These are phyloP conservation scores for Megaceryle maxima DNA, from an alignment of 2,113 vertebrate species.

Conservation along the genomic window DNA sequence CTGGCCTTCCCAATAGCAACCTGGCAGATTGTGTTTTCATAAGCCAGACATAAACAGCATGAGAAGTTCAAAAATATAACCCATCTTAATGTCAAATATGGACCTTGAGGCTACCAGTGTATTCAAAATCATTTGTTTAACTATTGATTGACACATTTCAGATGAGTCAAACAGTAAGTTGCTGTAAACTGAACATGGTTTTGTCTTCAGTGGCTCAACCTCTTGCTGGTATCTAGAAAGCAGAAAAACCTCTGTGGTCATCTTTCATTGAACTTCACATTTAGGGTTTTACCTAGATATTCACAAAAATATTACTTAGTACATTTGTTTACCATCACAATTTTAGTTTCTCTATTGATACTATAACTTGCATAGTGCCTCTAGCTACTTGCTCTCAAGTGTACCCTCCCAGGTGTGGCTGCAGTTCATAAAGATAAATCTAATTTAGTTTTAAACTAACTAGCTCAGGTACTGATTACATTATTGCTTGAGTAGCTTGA, in stretches of 20 bases:
- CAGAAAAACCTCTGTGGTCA: background rate
- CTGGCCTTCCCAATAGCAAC: background rate
- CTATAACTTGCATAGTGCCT: background rate
- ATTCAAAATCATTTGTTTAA: constrained; percentile 1
- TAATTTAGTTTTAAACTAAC: background rate
- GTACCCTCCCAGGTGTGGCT: background rate
- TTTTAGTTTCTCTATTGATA: background rate
- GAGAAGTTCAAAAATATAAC: constrained; percentile 1
- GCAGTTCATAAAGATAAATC: background rate
- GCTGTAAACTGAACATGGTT: background rate
- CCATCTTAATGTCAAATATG: background rate
- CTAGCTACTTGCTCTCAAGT: background rate
- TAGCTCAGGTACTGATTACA: background rate
- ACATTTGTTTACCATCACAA: background rate
- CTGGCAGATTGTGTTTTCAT: constrained; percentile 18
- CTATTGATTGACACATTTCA: background rate
- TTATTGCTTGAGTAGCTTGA: background rate
- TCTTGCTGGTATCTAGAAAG: background rate
- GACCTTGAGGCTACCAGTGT: constrained; percentile 5
- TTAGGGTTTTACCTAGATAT: background rate
- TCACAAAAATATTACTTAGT: background rate
- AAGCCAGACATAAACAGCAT: constrained; percentile 27
- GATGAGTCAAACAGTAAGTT: background rate
- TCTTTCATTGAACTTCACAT: background rate
- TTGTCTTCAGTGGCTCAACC: background rate